Evolutionary conservation across 2,113 vertebrate genomes (phyloP).

Genomic region (Orthonyx spaldingii): DNA sequence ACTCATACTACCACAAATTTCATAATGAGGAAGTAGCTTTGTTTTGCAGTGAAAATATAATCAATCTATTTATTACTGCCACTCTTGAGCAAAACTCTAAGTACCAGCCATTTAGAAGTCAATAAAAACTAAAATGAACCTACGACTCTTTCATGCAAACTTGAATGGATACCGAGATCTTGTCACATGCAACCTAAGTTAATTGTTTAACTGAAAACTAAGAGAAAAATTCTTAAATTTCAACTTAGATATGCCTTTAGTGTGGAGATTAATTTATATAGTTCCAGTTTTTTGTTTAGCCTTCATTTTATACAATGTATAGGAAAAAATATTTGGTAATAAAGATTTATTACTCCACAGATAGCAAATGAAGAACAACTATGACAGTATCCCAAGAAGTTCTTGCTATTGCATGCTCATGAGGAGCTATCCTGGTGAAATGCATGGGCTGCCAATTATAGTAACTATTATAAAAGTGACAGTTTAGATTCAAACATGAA

Average conservation of each 20-base stretch:
- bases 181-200: not conserved
- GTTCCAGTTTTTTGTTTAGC: not conserved
- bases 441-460: not conserved
- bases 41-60: not conserved
- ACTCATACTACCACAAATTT: not conserved
- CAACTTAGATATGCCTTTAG: not conserved
- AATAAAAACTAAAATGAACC: not conserved
- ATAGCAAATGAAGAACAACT: not conserved
- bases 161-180: not conserved
- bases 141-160: not conserved
- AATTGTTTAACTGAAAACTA: not conserved
- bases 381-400: not conserved
- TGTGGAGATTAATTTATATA: not conserved
- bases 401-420: not conserved
- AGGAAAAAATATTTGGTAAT: not conserved
- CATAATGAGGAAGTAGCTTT: not conserved
- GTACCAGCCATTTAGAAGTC: not conserved
- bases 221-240: not conserved
- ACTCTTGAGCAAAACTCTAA: not conserved
- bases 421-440: not conserved
- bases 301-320: not conserved
- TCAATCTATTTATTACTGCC: not conserved
- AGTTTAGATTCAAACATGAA: not conserved
- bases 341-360: not conserved
- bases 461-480: not conserved